Base-by-base conservation (phyloP, 2,797 vertebrate genomes). In the Alosa sapidissima region DNA sequence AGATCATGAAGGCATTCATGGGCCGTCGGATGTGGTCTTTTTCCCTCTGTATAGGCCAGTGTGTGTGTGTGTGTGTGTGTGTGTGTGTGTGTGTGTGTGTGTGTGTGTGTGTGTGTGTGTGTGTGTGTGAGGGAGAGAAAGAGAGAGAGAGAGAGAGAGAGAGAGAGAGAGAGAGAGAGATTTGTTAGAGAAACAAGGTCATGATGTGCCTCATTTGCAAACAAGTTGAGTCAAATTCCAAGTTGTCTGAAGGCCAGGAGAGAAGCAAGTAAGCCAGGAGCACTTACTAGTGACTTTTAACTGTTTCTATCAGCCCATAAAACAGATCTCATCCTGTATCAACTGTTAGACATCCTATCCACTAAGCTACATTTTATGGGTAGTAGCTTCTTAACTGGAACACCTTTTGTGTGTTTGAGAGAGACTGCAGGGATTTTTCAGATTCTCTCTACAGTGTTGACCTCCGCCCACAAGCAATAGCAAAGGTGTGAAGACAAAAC, bases 1-100 rank as follows among this genome's bases (percentile, higher is more conserved):
- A 98, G 93, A 98, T 98, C 97, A 98, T 98, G 91, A 98, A 98
- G 0, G 97, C 97, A 0, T 98, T 98, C 97, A 98, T 98, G 52
- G 97, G 97, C 52, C 97, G 93, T 7, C 97, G 96, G 88, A 98
- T 98, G 86, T 98, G 97, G 89, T 98, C 97, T 89, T 98, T 98
- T 89, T 98, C 97, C 86, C 97, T 94, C 97, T 98, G 90, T 13
- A 5, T 28, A 24, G 3, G 11, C 1, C 14, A 16, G 54, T 4
- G 72, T 36, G 16, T 65, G 6, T 1, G 14, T 41, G 45, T 48
- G 11, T 14, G 19, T 21, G 33, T 68, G 10, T 24, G 60, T 62
- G 60, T 62, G 65, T 68, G 65, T 33, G 65, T 33, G 65, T 24
- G n/a, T 24, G 60, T 8, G n/a, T 24, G 6, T 28, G 24, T 28